Base-by-base conservation (phyloP, 2,113 vertebrate species). In the Willisornis vidua region DNA sequence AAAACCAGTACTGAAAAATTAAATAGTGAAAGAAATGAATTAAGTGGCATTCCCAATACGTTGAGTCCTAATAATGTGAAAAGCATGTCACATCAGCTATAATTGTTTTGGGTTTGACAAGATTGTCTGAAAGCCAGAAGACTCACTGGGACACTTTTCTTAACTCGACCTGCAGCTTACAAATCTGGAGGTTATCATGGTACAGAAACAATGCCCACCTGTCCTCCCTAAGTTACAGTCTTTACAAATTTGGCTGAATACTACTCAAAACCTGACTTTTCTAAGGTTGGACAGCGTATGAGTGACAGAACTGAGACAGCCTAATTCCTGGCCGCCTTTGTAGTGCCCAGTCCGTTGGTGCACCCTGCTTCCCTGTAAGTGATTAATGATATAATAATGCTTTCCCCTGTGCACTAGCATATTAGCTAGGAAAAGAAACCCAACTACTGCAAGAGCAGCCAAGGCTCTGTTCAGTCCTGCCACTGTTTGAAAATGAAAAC, bases 81-180 rank as follows among this genome's bases (percentile, higher is more conserved):
- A 76, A 84, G 46, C 25, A 12, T 65, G 37, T 87, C 65, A 58
- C 57, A 46, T 57, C 48, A 66, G 19, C 17, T 75, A 2, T 46
- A 57, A 76, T 48, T 48, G n/a, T 33, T 89, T 91, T 70, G 63
- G 55, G 72, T 93, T 91, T 70, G 45, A 35, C 26, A 26, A 45
- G 79, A 46, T 57, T 72, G 5, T 54, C 87, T 91, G 62, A 75
- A 94, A 95, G 87, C 59, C 71, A 72, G 73, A 89, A 51, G 45
- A 39, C 11, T 63, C 26, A n/a, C 55, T 29, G 25, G 84, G 82
- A 58, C 0, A 0, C 43, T 86, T 80, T 71, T 74, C 31, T 82
- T 3, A 49, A 17, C 43, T 46, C 46, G 23, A 55, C 28, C 90
- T 91, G 48, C 51, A 61, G n/a, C 59, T 58, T 33, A 48, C 25